Conservation (phyloP, 2,888 invertebrate species). For the Caenorhabditis macrosperma region DNA sequence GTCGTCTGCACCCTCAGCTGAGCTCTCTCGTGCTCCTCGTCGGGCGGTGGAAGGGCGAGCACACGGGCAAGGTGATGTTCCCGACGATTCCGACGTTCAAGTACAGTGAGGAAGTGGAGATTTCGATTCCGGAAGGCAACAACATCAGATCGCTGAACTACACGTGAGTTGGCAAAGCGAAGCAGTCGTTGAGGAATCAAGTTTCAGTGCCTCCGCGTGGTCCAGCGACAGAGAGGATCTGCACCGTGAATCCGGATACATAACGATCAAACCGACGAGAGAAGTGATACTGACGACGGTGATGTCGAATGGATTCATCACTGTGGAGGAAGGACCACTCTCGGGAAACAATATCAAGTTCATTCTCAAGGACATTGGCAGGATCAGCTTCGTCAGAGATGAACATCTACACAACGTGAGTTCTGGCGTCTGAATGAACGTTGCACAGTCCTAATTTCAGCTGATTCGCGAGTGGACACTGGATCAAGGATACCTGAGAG, state of each 20-base stretch:
- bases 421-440: not conserved
- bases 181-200: not conserved
- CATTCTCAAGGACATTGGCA: conserved; percentile 54
- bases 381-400: conserved; percentile 59
- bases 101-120: conserved; percentile 57
- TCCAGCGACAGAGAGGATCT: conserved; percentile 57
- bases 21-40: conserved; percentile 31
- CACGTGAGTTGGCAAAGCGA: conserved; percentile 23
- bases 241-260: conserved; percentile 56
- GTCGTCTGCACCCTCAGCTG: conserved; percentile 41
- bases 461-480: conserved; percentile 56
- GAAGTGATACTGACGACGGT: conserved; percentile 57
- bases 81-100: conserved; percentile 62
- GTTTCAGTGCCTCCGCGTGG: conserved; percentile 50
- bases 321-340: conserved; percentile 52
- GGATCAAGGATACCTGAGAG: conserved; percentile 23
- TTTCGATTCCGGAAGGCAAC: conserved; percentile 52
- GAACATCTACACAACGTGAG: conserved; percentile 58
- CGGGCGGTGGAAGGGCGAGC: conserved; percentile 57
- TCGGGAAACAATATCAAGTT: conserved; percentile 50
- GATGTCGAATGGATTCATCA: conserved; percentile 61
- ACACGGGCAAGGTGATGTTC: conserved; percentile 54
- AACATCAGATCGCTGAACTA: conserved; percentile 51
- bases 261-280: conserved; percentile 52
- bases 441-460: conserved; percentile 11